Conservation (phyloP, 2,797 vertebrate species). For the Pipistrellus kuhlii region DNA sequence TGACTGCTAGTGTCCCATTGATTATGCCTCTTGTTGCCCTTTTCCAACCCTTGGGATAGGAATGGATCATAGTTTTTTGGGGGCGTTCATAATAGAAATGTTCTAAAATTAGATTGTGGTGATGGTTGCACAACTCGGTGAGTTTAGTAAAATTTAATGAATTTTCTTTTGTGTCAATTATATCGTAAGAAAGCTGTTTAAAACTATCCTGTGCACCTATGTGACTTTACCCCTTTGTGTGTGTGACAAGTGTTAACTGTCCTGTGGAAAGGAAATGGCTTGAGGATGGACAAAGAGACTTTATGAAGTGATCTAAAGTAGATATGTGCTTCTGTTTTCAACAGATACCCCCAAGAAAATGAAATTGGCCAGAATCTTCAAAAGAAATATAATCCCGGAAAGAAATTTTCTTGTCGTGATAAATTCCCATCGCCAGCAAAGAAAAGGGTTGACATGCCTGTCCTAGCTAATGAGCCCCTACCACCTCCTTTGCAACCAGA, state of each 20-base stretch:
- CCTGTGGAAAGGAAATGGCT: constrained; percentile 3
- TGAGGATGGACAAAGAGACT: neutral
- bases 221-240: neutral
- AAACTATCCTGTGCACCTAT: neutral
- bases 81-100: neutral
- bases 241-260: constrained; percentile 18
- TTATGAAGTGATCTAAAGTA: constrained; percentile 25
- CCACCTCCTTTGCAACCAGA: constrained; percentile 41
- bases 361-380: constrained; percentile 51
- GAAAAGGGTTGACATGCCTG: constrained; percentile 22
- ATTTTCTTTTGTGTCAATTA: constrained; percentile 31
- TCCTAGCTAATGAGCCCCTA: constrained; percentile 29
- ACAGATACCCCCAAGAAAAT: constrained; percentile 70
- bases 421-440: constrained; percentile 41
- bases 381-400: constrained; percentile 35
- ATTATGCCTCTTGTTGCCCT: neutral
- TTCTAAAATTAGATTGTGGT: constrained; percentile 42
- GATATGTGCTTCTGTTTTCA: constrained; percentile 61
- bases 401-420: constrained; percentile 47
- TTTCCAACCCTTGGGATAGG: neutral
- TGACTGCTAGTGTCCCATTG: neutral
- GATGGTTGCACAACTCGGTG: neutral
- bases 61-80: neutral
- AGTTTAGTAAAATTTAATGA: constrained; percentile 37
- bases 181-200: neutral